A percentile compares a stretch with the other conserved stretches of the same genome.
Conservation (phyloP, 2,113 vertebrate species). For the Tetrax tetrax region DNA sequence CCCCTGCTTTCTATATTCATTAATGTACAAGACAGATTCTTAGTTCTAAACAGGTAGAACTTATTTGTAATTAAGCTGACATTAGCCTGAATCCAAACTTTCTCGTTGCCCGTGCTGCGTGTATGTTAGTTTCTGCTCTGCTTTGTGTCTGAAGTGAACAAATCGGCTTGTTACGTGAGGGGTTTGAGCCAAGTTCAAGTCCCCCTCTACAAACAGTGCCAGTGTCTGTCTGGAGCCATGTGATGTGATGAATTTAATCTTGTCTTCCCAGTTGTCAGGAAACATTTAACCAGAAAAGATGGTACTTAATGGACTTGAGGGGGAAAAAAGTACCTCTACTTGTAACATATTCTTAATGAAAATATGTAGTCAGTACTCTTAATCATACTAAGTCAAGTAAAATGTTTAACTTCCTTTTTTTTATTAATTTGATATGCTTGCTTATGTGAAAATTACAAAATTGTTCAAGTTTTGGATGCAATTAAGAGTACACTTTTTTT, state of each 20-base stretch:
- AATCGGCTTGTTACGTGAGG: neutral
- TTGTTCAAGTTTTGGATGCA: neutral
- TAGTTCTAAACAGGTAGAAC: neutral
- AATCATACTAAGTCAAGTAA: neutral
- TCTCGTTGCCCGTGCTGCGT: neutral
- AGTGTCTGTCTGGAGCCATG: neutral
- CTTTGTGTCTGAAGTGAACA: neutral
- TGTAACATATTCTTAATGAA: neutral
- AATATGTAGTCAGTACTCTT: neutral
- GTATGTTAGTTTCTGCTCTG: neutral
- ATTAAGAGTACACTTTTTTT: neutral
- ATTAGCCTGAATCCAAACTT: neutral
- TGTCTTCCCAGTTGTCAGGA: neutral
- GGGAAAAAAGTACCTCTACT: neutral
- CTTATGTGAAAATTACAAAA: neutral
- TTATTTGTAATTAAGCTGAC: neutral
- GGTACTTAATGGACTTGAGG: neutral
- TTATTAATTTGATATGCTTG: neutral
- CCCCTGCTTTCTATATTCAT: neutral
- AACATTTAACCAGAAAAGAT: neutral
- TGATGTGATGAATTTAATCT: neutral
- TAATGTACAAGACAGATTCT: neutral
- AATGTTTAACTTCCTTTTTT: neutral
- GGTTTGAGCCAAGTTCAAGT: neutral
- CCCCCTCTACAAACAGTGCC: neutral